Conservation (phyloP, 2,888 invertebrate species). For the Liposcelis brunnea region DNA sequence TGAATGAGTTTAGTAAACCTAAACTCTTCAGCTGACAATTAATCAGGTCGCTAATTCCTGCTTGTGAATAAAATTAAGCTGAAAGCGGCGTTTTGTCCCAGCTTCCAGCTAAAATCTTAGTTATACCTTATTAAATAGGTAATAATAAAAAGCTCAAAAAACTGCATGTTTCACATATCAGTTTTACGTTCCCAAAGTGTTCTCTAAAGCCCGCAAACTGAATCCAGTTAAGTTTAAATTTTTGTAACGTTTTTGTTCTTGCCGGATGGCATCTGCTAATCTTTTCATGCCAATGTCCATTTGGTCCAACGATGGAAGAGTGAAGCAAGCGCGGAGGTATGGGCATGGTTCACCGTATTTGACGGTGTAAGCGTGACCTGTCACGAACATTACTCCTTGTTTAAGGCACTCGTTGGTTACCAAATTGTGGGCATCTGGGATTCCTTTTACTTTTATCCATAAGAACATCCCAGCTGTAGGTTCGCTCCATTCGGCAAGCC, state of each 20-base stretch:
- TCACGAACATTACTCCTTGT: conserved; percentile 50
- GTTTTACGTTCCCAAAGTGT: too few species aligned
- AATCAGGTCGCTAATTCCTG: too few species aligned
- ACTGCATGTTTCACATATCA: too few species aligned
- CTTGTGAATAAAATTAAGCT: too few species aligned
- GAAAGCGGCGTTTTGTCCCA: too few species aligned
- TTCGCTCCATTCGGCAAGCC: conserved; percentile 43
- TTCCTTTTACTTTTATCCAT: conserved; percentile 50
- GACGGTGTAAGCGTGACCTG: conserved; percentile 55
- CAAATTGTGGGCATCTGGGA: conserved; percentile 55
- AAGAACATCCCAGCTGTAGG: conserved; percentile 63
- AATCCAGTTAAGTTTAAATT: neutral
- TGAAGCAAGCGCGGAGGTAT: conserved; percentile 52
- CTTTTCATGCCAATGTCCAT: conserved; percentile 37
- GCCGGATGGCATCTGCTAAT: conserved; percentile 40
- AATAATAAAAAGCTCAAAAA: too few species aligned
- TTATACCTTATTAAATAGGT: too few species aligned
- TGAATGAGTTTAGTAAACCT: too few species aligned
- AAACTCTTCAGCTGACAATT: too few species aligned
- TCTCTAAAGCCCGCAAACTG: too few species aligned
- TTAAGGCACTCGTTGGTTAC: conserved; percentile 47
- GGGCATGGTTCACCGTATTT: conserved; percentile 43
- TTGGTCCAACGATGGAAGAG: conserved; percentile 43
- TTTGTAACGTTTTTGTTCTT: conserved; percentile 29
- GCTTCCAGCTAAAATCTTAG: too few species aligned